A percentile compares a stretch with the other conserved stretches of the same genome.
phyloP scores from a whole-genome alignment of 1,140 invertebrate genomes.

The Hestina assimilis region DNA sequence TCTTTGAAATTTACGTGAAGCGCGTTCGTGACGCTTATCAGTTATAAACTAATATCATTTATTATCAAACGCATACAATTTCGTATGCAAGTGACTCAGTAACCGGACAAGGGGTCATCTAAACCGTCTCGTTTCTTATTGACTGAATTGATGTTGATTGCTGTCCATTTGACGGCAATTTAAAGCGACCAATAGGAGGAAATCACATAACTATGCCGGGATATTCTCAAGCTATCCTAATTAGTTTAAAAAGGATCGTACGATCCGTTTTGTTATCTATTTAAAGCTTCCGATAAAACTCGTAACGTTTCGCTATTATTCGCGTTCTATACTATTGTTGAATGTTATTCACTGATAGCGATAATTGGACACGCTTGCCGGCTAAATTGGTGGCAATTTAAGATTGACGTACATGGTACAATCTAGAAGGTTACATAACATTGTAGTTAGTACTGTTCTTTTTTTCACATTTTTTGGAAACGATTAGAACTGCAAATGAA shows the following conservation, averaged over 20 bases:
- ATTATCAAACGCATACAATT: conserved; percentile 14
- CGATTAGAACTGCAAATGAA: too few species aligned
- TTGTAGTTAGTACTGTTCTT: too few species aligned
- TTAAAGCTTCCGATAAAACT: conserved; percentile 16
- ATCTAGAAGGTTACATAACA: not conserved
- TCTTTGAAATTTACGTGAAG: too few species aligned
- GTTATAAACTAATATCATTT: not conserved
- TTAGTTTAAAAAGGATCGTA: conserved; percentile 51
- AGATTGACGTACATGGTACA: conserved; percentile 4
- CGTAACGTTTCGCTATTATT: not conserved
- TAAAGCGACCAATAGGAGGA: conserved; percentile 49
- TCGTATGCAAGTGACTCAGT: conserved; percentile 19
- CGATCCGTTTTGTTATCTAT: conserved; percentile 27
- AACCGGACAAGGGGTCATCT: conserved; percentile 28
- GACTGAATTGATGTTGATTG: conserved; percentile 67
- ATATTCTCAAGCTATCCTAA: conserved; percentile 61
- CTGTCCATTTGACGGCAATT: conserved; percentile 64
- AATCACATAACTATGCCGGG: conserved; percentile 45
- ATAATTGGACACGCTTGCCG: not conserved
- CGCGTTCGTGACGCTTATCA: too few species aligned
- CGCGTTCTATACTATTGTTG: conserved; percentile 1
- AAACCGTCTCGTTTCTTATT: conserved; percentile 52
- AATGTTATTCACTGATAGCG: not conserved
- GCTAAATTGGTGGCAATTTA: not conserved
- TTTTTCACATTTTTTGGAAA: too few species aligned